Base-by-base conservation (phyloP, 2,113 vertebrate species). In the Atlantisia rogersi region DNA sequence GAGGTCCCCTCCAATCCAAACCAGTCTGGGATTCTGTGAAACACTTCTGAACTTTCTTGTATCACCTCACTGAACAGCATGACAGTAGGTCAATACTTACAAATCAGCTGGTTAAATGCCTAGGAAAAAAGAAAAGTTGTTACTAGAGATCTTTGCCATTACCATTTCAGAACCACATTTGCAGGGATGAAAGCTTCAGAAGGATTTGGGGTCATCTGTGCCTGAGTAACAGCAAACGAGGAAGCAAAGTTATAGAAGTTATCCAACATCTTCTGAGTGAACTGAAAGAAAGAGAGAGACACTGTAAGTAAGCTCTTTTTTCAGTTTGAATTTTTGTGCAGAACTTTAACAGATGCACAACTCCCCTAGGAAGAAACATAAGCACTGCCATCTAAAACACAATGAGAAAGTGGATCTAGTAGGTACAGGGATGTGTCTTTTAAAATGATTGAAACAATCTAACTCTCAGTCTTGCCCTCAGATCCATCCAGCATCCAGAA, bases 241-340 rank as follows among this genome's bases (percentile, higher is more conserved):
- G 99, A 98, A 62, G 99, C 98, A 92, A 98, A 99, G 94, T 99
- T 99, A 96, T 98, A 99, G 93, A 99, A 98, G 88, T 98, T 99
- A 95, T 99, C 99, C 98, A 99, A 85, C 99, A 99, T 99, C 98
- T 99, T 99, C 98, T 99, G 99, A 25, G 99, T 99, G 97, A 99
- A 99, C 99, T 99, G 97, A 25, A 96, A 98, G 63, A 94, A 83
- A 63, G 35, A 5, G 3, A 50, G 10, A 82, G 22, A 44, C 3
- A 59, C 35, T 84, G 55, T 25, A 79, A 79, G 3, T n/a, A 68
- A 82, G 55, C 35, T 87, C 1, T 44, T 77, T n/a, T 69, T 55
- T 55, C 14, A 40, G 0, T 69, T 48, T 50, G 9, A 50, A 40
- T 32, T 87, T 53, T 24, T 40, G 7, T 68, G n/a, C 4, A 2